Percentiles rank a stretch among this genome's conserved stretches.
These are phyloP conservation scores for Rhopilema esculentum DNA, from an alignment of 30 jellyfish, hydroid and myxozoan species.

Conservation along the genomic window DNA sequence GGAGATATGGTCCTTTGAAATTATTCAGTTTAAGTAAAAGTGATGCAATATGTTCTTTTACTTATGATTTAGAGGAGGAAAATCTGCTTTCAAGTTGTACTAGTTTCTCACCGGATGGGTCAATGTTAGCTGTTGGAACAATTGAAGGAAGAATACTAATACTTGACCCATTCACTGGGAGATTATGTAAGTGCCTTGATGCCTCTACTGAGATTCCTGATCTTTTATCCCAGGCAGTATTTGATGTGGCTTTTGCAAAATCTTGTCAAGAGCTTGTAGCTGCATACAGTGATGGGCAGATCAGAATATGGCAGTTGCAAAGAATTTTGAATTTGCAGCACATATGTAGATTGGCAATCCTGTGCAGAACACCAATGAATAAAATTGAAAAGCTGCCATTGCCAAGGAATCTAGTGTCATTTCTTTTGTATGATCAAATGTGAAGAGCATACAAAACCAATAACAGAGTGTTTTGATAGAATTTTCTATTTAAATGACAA, in stretches of 20 bases:
- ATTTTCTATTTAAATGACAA: too few species aligned
- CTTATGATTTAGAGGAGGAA: constrained; percentile 4
- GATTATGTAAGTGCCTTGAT: constrained; percentile 11
- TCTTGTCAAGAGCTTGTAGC: constrained; percentile 76
- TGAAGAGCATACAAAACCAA: too few species aligned
- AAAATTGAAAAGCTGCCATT: constrained; percentile 41
- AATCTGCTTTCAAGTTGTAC: constrained; percentile 42
- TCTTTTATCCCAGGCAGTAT: neutral
- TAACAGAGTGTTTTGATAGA: too few species aligned
- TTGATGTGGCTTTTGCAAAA: constrained; percentile 33
- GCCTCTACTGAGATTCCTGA: constrained; percentile 2
- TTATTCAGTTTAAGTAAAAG: neutral
- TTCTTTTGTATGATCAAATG: constrained; percentile 24
- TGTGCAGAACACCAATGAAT: neutral
- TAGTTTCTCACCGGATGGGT: constrained; percentile 46
- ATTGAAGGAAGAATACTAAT: constrained; percentile 32
- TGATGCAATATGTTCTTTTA: neutral
- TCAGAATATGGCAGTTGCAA: constrained; percentile 80
- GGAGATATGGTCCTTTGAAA: constrained; percentile 48
- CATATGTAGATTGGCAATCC: constrained; percentile 63
- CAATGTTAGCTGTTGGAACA: constrained; percentile 58
- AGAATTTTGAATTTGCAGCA: constrained; percentile 72
- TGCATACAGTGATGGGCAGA: constrained; percentile 72
- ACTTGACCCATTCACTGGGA: constrained; percentile 43
- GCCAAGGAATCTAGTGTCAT: constrained; percentile 50